These are phyloP conservation scores for Eremobia ochroleuca DNA, from an alignment of 2,888 invertebrate genomes.

Conservation along the genomic window DNA sequence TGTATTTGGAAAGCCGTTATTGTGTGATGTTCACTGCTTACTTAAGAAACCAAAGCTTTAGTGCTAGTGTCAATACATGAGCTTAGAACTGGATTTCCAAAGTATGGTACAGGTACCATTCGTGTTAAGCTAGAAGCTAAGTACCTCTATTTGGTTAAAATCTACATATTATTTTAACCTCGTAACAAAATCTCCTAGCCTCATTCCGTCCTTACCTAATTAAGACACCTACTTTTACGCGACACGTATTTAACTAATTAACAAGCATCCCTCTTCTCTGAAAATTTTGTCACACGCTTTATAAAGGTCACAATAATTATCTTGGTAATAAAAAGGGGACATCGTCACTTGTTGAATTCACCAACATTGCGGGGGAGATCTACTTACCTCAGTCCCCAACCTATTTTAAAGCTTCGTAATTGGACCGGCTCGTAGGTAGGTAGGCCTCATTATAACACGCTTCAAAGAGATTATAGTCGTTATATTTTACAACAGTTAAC, in stretches of 20 bases:
- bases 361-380: not conserved
- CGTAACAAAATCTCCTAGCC: conserved; percentile 18
- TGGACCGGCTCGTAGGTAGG: not conserved
- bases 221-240: conserved; percentile 19
- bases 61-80: not conserved
- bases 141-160: too few relatives aligned
- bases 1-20: too few relatives aligned
- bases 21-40: too few relatives aligned
- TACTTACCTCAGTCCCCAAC: not conserved
- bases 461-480: conserved; percentile 15
- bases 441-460: not conserved
- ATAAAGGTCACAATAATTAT: conserved; percentile 37
- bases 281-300: conserved; percentile 6
- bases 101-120: not conserved
- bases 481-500: conserved; percentile 31
- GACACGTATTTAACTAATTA: conserved; percentile 18
- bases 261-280: conserved; percentile 12
- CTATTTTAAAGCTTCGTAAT: conserved; percentile 37
- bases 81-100: not conserved
- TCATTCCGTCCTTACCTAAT: conserved; percentile 11
- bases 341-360: conserved; percentile 33
- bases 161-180: too few relatives aligned
- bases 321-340: conserved; percentile 30
- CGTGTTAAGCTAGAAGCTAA: too few relatives aligned
- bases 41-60: too few relatives aligned